Conservation (phyloP, 2,113 vertebrate genomes). For the Nanorana parkeri region DNA sequence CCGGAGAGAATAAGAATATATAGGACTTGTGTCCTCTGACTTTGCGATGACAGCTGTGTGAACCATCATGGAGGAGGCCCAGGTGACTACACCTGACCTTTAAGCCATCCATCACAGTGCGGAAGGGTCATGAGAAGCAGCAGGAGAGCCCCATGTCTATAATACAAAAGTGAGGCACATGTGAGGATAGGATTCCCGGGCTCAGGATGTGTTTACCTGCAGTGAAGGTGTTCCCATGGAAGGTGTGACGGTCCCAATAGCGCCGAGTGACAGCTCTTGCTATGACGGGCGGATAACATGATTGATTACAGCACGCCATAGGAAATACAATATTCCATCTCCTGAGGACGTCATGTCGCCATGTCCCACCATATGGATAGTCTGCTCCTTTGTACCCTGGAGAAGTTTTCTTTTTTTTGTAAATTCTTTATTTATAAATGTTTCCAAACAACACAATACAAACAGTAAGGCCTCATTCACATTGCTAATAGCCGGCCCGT, state of each 20-base stretch:
- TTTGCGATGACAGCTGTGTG: conserved; percentile 4
- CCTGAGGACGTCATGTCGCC: neutral
- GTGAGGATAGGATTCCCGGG: neutral
- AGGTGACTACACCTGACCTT: neutral
- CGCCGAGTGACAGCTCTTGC: neutral
- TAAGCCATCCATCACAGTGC: conserved; percentile 43
- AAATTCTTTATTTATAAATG: no score
- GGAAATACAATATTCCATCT: conserved; percentile 47
- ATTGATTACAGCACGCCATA: conserved; percentile 12
- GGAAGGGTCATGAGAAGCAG: conserved; percentile 9
- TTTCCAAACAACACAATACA: no score
- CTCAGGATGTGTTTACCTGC: conserved; percentile 37
- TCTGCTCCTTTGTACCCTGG: neutral
- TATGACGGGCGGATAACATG: conserved; percentile 47
- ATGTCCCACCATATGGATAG: neutral
- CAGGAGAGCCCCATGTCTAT: neutral
- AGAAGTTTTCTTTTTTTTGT: neutral
- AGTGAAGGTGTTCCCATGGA: neutral
- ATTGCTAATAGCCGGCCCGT: no score
- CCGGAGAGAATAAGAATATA: no score
- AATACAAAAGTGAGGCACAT: neutral
- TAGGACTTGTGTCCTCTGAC: no score
- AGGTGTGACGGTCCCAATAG: neutral
- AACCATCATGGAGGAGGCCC: conserved; percentile 34
- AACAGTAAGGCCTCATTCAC: no score